Percentiles rank a stretch among this genome's conserved stretches.
Conservation (phyloP, 1,140 invertebrate species). For the Sycobia sp. region DNA sequence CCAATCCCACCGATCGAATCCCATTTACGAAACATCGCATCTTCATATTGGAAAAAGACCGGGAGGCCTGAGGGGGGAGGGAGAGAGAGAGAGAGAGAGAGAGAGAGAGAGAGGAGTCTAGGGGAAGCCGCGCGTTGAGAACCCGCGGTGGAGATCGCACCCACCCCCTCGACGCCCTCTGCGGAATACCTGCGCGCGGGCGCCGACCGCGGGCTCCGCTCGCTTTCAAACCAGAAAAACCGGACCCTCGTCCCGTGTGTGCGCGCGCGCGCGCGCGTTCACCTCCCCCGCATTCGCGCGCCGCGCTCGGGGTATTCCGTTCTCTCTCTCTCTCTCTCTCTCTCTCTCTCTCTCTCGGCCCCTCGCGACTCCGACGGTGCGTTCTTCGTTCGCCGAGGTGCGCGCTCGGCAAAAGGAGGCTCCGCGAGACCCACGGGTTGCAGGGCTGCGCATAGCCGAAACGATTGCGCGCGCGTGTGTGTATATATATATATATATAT, state of each 20-base stretch:
- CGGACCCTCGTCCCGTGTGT: slow-evolving; percentile 45
- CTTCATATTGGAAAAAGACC: too few species aligned
- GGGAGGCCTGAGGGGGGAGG: too few species aligned
- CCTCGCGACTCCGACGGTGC: neutral
- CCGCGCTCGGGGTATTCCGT: neutral
- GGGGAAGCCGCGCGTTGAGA: slow-evolving; percentile 31
- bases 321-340: too few species aligned
- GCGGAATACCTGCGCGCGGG: slow-evolving; percentile 38
- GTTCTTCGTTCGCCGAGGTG: neutral
- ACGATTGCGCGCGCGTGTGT: neutral
- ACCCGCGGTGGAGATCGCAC: slow-evolving; percentile 40
- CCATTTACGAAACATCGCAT: too few species aligned
- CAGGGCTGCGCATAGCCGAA: neutral
- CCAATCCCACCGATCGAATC: too few species aligned
- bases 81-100: too few species aligned
- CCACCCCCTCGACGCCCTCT: too few species aligned
- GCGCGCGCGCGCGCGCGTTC: too few species aligned
- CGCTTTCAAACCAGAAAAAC: slow-evolving; percentile 56
- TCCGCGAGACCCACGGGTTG: neutral
- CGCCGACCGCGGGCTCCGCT: slow-evolving; percentile 13
- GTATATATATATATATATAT: too few species aligned
- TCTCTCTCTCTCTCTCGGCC: too few species aligned
- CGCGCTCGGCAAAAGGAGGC: neutral
- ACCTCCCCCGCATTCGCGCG: too few species aligned
- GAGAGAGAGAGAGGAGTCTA: too few species aligned